Percentiles rank a stretch among this genome's conserved stretches.
These are phyloP conservation scores for Eurypyga helias DNA, from an alignment of 2,113 vertebrate species.

Conservation along the genomic window DNA sequence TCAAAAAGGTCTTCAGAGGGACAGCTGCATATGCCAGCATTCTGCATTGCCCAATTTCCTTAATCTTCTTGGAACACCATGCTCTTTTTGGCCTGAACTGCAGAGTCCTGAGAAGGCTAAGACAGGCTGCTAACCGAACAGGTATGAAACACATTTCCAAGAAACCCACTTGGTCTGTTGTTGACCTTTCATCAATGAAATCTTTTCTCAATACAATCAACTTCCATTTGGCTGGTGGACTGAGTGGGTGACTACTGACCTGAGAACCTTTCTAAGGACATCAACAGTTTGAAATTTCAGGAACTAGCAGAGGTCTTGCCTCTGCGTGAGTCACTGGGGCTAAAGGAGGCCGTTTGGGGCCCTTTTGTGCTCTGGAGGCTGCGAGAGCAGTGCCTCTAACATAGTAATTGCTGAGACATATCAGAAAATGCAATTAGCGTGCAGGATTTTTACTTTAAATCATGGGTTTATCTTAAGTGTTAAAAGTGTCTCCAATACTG, in stretches of 20 bases:
- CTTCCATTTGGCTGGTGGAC: not conserved
- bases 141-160: slow-evolving; percentile 4
- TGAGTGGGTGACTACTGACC: not conserved
- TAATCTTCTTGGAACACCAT: not conserved
- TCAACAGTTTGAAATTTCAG: not conserved
- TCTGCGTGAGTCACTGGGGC: not conserved
- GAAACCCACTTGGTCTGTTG: not conserved
- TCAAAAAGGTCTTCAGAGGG: not conserved
- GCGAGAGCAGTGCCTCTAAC: not conserved
- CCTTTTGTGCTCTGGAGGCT: not conserved
- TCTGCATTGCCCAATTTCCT: not conserved
- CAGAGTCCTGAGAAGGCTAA: not conserved
- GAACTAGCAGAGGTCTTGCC: not conserved
- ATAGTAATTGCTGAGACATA: not conserved
- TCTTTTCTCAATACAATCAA: not conserved
- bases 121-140: not conserved
- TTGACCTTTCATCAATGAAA: not conserved
- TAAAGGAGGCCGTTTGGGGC: not conserved
- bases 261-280: slow-evolving; percentile 15
- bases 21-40: not conserved
- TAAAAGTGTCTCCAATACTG: not conserved
- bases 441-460: not conserved
- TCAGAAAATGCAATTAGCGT: not conserved
- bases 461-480: not conserved
- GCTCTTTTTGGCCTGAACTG: not conserved